Evolutionary conservation across 2,113 vertebrate species (phyloP), one percentile per base, ranked within the genome.

Genomic region (Salminus brasiliensis): DNA sequence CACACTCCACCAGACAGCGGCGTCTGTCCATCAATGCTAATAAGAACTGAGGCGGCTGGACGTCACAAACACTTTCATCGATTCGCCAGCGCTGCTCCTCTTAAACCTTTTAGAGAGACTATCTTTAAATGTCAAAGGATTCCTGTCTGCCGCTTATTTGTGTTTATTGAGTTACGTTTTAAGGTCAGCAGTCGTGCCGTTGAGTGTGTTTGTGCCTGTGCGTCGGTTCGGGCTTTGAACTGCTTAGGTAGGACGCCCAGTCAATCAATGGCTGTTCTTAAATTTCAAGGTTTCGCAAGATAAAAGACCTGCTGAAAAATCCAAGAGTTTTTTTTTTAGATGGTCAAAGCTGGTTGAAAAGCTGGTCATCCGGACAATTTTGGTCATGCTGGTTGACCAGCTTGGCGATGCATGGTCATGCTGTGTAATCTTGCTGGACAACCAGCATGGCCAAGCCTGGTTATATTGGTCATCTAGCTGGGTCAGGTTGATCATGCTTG

Each of bases 91-190:
- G 39, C 55, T 18, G 43, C 18, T 60, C 27, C 68, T 67, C 18
- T 5, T 49, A 60, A 68, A 49, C 6, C 1, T 18, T 16, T 47
- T 39, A 21, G 16, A 2, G 27, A 66, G 18, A 72, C 39, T 36
- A 66, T 75, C 39, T 29, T 47, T 72, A 76, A 72, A 76, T 71
- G 77, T 65, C 72, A 80, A 29, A 72, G 57, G 47, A 66, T 74
- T 34, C 36, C 9, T n/a, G n/a, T 27, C 15, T 13, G 32, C 27
- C 32, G 39, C 45, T 15, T n/a, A 23, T 29, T 25, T 63, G 57
- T 15, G 29, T 76, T 79, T 59, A 80, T 79, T 76, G 60, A 72
- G 68, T 83, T 79, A 68, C n/a, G 16, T 12, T 52, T 78, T 73
- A 82, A 78, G 81, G 74, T 82, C 71, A 63, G 49, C 62, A 15